phyloP scores from a whole-genome alignment of 2,888 invertebrate genomes.

The Dicyrtomina minuta region DNA sequence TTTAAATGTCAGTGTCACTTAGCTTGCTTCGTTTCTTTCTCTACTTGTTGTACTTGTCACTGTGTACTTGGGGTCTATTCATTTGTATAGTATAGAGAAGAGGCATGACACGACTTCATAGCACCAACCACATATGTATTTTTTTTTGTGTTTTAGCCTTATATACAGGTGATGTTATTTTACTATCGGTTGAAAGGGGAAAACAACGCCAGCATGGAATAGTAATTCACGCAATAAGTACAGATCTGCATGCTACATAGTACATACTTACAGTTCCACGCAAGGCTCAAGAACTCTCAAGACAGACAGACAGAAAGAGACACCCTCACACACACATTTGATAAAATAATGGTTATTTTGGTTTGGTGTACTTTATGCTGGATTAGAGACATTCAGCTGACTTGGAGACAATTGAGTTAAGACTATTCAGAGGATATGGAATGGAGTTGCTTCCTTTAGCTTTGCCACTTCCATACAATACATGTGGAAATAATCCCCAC shows the following conservation, averaged over 20 bases:
- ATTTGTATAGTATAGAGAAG: too few species aligned
- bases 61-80: too few species aligned
- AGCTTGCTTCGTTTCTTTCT: not conserved
- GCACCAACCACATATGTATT: too few species aligned
- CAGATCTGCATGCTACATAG: not conserved
- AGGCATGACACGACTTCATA: too few species aligned
- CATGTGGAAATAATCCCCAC: constrained; percentile 21
- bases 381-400: constrained; percentile 24
- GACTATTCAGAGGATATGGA: not conserved
- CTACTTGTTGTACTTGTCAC: not conserved
- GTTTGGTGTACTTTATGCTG: constrained; percentile 22
- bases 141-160: too few species aligned
- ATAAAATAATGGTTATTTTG: constrained; percentile 19
- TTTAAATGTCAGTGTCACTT: constrained; percentile 16
- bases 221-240: too few species aligned
- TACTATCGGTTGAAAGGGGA: too few species aligned
- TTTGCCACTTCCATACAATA: constrained; percentile 27
- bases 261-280: not conserved
- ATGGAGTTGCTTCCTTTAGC: constrained; percentile 10
- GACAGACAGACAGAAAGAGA: not conserved
- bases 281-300: not conserved
- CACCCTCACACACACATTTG: not conserved
- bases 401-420: constrained; percentile 13
- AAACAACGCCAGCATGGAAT: too few species aligned
- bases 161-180: too few species aligned